A percentile compares a stretch with the other conserved stretches of the same genome.
These are phyloP conservation scores for Mesaphorura yosii DNA, from an alignment of 1,140 invertebrate genomes.

Conservation along the genomic window DNA sequence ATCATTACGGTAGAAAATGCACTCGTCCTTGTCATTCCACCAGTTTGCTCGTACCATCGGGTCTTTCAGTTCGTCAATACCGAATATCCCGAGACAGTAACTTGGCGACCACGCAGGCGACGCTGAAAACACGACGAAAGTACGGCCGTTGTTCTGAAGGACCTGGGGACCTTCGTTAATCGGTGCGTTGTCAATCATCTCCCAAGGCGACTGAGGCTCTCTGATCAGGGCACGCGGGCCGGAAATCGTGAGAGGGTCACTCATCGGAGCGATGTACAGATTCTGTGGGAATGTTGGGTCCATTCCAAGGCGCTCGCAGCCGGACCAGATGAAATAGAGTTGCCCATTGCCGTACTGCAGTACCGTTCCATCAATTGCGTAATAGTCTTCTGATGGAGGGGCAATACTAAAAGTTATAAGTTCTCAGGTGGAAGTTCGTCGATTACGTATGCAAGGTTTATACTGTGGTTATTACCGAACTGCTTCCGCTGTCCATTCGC, in stretches of 20 bases:
- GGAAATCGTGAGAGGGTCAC: slow-evolving; percentile 4
- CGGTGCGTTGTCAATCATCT: slow-evolving; percentile 4
- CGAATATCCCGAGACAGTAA: slow-evolving; percentile 25
- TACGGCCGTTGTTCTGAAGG: slow-evolving; percentile 15
- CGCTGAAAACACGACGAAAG: slow-evolving; percentile 19
- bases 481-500: background rate
- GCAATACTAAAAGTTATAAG: background rate
- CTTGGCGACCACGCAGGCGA: slow-evolving; percentile 20
- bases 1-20: slow-evolving; percentile 20
- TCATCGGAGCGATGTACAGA: slow-evolving; percentile 22
- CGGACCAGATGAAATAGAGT: slow-evolving; percentile 12
- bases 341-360: slow-evolving; percentile 11
- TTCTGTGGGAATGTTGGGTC: background rate
- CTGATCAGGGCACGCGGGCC: slow-evolving; percentile 6
- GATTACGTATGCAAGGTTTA: background rate
- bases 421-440: too few species aligned
- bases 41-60: slow-evolving; percentile 17
- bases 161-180: slow-evolving; percentile 26
- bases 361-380: slow-evolving; percentile 17
- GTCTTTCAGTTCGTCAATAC: slow-evolving; percentile 21
- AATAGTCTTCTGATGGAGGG: background rate
- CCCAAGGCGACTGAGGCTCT: slow-evolving; percentile 16
- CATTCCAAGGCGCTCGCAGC: background rate
- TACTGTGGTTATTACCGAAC: slow-evolving; percentile 1
- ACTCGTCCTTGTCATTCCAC: slow-evolving; percentile 21